Evolutionary conservation across 2,113 vertebrate genomes (phyloP).

Genomic region (Hemichromis elongatus): DNA sequence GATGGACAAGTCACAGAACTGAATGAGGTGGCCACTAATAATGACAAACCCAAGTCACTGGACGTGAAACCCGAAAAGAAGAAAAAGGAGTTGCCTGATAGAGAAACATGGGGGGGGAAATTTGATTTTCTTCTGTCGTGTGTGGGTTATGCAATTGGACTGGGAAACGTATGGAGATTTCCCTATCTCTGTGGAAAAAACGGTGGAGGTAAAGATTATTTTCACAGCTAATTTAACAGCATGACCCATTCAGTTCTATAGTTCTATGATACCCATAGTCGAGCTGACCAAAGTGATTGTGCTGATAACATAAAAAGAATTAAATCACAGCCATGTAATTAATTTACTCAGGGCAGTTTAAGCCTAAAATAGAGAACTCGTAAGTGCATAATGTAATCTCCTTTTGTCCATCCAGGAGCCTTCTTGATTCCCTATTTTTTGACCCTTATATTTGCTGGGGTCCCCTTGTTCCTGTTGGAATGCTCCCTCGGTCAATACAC

Average conservation of each 20-base stretch:
- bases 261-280: neutral
- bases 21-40: constrained; percentile 86
- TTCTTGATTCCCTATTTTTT: constrained; percentile 98
- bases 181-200: constrained; percentile 98
- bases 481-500: constrained; percentile 92
- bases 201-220: constrained; percentile 84
- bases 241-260: neutral
- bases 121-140: constrained; percentile 99
- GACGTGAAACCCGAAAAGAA: constrained; percentile 90
- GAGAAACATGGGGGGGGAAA: constrained; percentile 93
- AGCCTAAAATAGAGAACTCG: neutral
- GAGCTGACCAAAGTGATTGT: neutral
- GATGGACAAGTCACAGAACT: constrained; percentile 94
- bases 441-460: constrained; percentile 95
- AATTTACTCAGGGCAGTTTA: neutral
- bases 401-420: constrained; percentile 78
- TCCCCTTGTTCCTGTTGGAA: constrained; percentile 95
- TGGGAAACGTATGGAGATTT: constrained; percentile 98
- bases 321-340: constrained; percentile 2
- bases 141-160: constrained; percentile 96
- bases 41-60: constrained; percentile 90
- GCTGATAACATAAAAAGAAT: constrained; percentile 11
- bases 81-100: constrained; percentile 81
- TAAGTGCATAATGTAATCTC: constrained; percentile 20
- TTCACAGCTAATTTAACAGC: constrained; percentile 25